Base-by-base conservation (phyloP, 2,113 vertebrate genomes). In the Peromyscus californicus region DNA sequence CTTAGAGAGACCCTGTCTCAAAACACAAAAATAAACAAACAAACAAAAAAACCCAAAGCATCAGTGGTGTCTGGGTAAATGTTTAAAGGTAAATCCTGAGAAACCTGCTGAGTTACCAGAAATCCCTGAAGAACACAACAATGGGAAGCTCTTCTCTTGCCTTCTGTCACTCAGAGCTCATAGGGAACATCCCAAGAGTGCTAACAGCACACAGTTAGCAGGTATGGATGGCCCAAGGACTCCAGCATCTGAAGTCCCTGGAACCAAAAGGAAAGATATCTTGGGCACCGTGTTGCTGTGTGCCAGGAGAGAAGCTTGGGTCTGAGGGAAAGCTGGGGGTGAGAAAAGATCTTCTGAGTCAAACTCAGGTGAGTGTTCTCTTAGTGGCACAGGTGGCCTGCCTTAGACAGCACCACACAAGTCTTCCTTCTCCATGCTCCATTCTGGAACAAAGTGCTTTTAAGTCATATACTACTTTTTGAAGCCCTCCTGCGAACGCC, bases 371-470 rank as follows among this genome's bases (percentile, higher is more conserved):
- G 42, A 78, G 12, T 61, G 93, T 89, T 80, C 90, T 93, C 70
- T 36, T 48, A 82, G 36, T 54, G 39, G 80, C 51, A 61, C 0
- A 21, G 31, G 57, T 26, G 84, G 61, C 84, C 31, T 89, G 59
- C 61, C 69, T 16, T 45, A 54, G 26, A 63, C 24, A 33, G 86
- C 1, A 36, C 69, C 15, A 7, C 54, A 67, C 74, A n/a, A n/a
- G n/a, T 45, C 89, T 45, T 95, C 86, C 39, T n/a, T 65, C 79
- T 63, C 39, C 33, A 65, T 19, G 79, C 31, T 12, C 84, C 89
- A 76, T 67, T 75, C 92, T 76, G 83, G 86, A 93, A 42, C 95
- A 75, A 67, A 90, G 39, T 19, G 36, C 90, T 96, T 96, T 33
- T 57, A 83, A 93, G 90, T 91, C 48, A 69, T 74, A 33, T 33